A percentile compares a stretch with the other conserved stretches of the same genome.
Conservation (phyloP, 1,140 invertebrate genomes). For the Lordiphosa stackelbergi region DNA sequence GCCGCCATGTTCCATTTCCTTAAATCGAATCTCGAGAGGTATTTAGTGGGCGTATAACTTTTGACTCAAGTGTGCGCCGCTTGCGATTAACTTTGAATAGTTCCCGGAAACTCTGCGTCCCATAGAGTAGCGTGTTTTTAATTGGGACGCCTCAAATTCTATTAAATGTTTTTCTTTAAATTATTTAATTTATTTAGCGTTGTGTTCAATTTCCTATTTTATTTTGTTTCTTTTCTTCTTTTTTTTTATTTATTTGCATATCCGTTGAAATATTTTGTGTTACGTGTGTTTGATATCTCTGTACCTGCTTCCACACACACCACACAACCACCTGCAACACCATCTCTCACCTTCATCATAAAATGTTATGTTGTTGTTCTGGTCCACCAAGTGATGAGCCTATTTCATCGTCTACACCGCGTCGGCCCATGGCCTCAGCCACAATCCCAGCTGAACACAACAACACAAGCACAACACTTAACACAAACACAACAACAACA, state of each 20-base stretch:
- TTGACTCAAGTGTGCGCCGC: slow-evolving; percentile 55
- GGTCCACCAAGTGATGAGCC: slow-evolving; percentile 54
- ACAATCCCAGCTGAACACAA: slow-evolving; percentile 18
- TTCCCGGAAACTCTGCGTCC: slow-evolving; percentile 34
- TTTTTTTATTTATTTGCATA: slow-evolving; percentile 65
- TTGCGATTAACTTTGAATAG: slow-evolving; percentile 41
- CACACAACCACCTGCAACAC: slow-evolving; percentile 33
- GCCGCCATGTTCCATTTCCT: slow-evolving; percentile 70
- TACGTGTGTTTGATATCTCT: slow-evolving; percentile 59
- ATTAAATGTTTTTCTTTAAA: background rate
- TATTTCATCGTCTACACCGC: slow-evolving; percentile 55
- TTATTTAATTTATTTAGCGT: slow-evolving; percentile 12
- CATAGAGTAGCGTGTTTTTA: slow-evolving; percentile 49
- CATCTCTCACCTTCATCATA: slow-evolving; percentile 47
- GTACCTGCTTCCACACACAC: slow-evolving; percentile 56
- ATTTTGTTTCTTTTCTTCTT: slow-evolving; percentile 32
- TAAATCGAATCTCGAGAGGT: slow-evolving; percentile 70
- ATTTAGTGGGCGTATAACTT: slow-evolving; percentile 41
- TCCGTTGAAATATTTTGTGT: slow-evolving; percentile 58
- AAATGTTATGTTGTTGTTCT: slow-evolving; percentile 26
- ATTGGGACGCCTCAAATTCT: slow-evolving; percentile 28
- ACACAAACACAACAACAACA: slow-evolving; percentile 65
- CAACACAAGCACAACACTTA: slow-evolving; percentile 54
- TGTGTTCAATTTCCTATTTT: slow-evolving; percentile 38
- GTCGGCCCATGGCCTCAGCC: slow-evolving; percentile 33